Conservation (phyloP, 1,140 invertebrate species). For the Drosophila melanogaster region Release_6_plus_ISO1_MT NC_004354.4:15404001-15404500, state of each 20-base stretch:
- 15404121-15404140: too few species aligned
- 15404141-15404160: too few species aligned
- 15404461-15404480: conserved; percentile 32
- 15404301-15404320: not conserved
- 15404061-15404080: conserved; percentile 3
- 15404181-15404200: too few species aligned
- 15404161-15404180: too few species aligned
- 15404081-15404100: too few species aligned
- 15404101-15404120: not conserved
- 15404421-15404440: conserved; percentile 80
- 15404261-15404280: not conserved
- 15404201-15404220: too few species aligned
- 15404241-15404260: not conserved
- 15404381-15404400: conserved; percentile 49
- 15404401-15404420: conserved; percentile 72
- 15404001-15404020: conserved; percentile 78
- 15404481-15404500: not conserved
- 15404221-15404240: not conserved
- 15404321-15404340: conserved; percentile 8
- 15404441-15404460: conserved; percentile 63
- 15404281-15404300: too few species aligned
- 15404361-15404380: conserved; percentile 49
- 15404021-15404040: conserved; percentile 62
- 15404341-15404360: conserved; percentile 18
- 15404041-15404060: conserved; percentile 2